Evolutionary conservation across 2,113 vertebrate species (phyloP).

Genomic region (Gulo gulo): DNA sequence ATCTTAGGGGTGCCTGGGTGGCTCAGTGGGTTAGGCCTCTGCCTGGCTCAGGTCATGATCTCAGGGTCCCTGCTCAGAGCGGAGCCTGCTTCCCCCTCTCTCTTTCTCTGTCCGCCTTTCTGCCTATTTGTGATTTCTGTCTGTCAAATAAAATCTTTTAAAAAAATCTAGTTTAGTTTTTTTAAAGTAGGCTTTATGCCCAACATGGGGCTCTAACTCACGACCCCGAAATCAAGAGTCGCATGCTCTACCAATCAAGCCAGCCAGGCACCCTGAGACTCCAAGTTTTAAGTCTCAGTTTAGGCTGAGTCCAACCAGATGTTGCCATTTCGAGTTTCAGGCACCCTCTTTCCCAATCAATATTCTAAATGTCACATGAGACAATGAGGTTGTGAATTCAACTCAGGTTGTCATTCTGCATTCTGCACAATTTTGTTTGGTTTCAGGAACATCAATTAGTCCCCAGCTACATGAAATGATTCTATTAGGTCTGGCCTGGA

Average conservation of each 20-base stretch:
- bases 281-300: not conserved
- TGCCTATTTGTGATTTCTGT: no score
- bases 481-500: not conserved
- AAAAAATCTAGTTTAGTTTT: not conserved
- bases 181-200: not conserved
- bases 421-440: not conserved
- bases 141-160: no score
- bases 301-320: not conserved
- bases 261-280: not conserved
- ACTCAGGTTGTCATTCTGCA: not conserved
- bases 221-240: not conserved
- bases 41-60: no score
- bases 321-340: not conserved
- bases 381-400: not conserved
- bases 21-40: no score
- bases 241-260: fast-evolving
- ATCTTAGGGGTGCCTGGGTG: not conserved
- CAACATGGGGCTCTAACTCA: not conserved
- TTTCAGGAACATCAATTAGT: not conserved
- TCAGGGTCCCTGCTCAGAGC: no score
- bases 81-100: no score
- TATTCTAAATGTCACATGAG: not conserved
- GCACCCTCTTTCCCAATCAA: not conserved
- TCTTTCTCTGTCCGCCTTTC: no score
- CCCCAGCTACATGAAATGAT: not conserved